phyloP scores from a whole-genome alignment of 1,140 invertebrate species.

The Brachionus rubens region DNA sequence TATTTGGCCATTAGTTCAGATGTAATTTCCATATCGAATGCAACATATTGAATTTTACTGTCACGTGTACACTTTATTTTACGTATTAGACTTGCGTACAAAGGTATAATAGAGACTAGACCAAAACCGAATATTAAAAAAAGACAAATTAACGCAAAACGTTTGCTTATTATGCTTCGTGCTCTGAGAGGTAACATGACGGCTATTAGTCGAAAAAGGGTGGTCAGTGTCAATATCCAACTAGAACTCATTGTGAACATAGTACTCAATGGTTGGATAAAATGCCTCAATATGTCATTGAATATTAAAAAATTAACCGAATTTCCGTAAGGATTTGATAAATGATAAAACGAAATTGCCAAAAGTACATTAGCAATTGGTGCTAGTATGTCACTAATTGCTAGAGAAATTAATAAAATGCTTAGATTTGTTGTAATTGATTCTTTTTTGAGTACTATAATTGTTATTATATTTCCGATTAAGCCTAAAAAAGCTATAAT shows the following conservation, averaged over 20 bases:
- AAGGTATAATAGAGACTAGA: constrained; percentile 21
- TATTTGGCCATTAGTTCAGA: constrained; percentile 37
- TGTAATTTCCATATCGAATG: constrained; percentile 27
- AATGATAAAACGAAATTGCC: constrained; percentile 37
- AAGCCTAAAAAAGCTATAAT: constrained; percentile 4
- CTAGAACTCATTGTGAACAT: constrained; percentile 45
- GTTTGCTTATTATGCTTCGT: constrained; percentile 24
- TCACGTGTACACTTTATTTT: constrained; percentile 39
- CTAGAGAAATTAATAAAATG: constrained; percentile 36
- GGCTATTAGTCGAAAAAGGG: constrained; percentile 32
- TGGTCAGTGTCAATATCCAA: constrained; percentile 35
- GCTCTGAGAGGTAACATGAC: constrained; percentile 10
- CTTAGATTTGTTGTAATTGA: neutral
- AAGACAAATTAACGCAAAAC: constrained; percentile 19
- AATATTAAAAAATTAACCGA: constrained; percentile 43
- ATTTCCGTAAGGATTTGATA: constrained; percentile 30
- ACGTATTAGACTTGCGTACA: constrained; percentile 41
- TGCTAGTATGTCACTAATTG: constrained; percentile 35
- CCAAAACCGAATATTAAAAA: constrained; percentile 6
- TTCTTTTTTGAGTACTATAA: constrained; percentile 32
- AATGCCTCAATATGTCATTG: constrained; percentile 34
- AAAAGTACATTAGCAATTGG: constrained; percentile 29
- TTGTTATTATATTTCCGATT: constrained; percentile 37
- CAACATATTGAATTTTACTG: neutral
- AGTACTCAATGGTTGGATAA: constrained; percentile 41